Base-by-base conservation (phyloP, 2,888 invertebrate genomes). In the Drosophila villosipedis region DNA sequence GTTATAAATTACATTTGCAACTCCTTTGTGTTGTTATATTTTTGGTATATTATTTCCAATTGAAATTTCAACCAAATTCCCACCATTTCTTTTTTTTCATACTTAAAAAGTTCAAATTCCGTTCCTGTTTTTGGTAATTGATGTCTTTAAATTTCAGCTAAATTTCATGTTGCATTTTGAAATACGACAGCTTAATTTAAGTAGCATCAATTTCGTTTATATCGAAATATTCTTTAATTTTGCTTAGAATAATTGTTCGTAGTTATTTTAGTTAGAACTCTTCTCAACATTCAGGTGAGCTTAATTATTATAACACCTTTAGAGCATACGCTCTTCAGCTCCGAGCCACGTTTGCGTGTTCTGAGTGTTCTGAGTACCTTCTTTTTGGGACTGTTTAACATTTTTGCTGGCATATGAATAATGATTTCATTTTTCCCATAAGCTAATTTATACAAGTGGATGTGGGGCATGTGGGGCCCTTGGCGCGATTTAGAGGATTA, bases 401-500 rank as follows among this genome's bases (percentile, higher is more conserved):
- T 89, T 90, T 88, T 77, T 82, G 73, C 76, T 72, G 67, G 81
- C 84, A 83, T 89, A 91, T 91, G 85, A 91, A 91, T 91, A 91
- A 91, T 91, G 88, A 91, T 91, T 91, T 91, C 86, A 88, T 91
- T 90, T 91, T 91, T 91, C 89, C 84, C 91, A 91, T 91, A 83
- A 87, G 89, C 88, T 91, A 91, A 91, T 91, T 91, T 91, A 88
- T 89, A 87, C 88, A 87, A 90, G 88, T 90, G 86, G 89, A 68
- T 70, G 83, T 58, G 58, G 30, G 58, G 22, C 30, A 73, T 69
- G 69, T 66, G 81, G 81, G 81, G 76, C 73, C 73, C 81, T 87
- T 78, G 87, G 68, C 50, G 79, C 85, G 91, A 91, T 91, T 91
- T 91, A 91, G 91, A 89, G 91, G 91, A 91, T 91, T 91, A 91